Evolutionary conservation across 2,797 vertebrate genomes (phyloP), one percentile per base, ranked within the genome.

Genomic region (Spinibarbus caldwelli): DNA sequence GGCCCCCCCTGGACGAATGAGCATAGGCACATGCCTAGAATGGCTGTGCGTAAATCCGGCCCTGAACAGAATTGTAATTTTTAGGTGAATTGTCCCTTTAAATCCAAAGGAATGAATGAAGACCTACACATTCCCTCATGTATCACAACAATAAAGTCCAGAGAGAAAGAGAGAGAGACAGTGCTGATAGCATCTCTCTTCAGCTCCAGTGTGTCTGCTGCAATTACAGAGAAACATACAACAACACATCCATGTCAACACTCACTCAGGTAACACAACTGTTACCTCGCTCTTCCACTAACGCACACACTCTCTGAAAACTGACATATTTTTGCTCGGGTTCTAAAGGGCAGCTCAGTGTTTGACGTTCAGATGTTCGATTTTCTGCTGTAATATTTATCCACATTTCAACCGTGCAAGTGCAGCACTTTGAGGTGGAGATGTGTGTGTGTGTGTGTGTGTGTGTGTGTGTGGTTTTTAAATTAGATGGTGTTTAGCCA

Each of bases 211-310:
- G 73, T 54, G 73, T 54, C 47, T 76, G 73, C 26, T 41, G 71
- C 66, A 83, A 83, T 83, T 82, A 82, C 70, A n/a, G 68, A 62
- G 52, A 31, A 59, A 72, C 66, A 70, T 66, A 81, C 47, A 21
- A 31, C 71, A 23, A 54, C 67, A 82, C 80, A 82, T 43, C 19
- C 26, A 36, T 45, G 29, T 36, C 38, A 38, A 86, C 86, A 88
- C 85, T 82, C 87, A 29, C 45, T 77, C 88, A 73, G 57, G 85
- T 84, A 29, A 80, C 72, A 76, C 86, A 86, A 86, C 67, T 75
- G 45, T 52, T 75, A 19, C 29, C 43, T 2, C 38, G 9, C 72
- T 52, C 73, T 12, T 34, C 1, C 6, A 23, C 29, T 23, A 23
- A 31, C 12, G 2, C 80, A 9, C 52, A 73, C 26, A 34, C 68